Evolutionary conservation across 2,113 vertebrate genomes (phyloP), one percentile per base, ranked within the genome.

Genomic region (Cyprinodon tularosa): DNA sequence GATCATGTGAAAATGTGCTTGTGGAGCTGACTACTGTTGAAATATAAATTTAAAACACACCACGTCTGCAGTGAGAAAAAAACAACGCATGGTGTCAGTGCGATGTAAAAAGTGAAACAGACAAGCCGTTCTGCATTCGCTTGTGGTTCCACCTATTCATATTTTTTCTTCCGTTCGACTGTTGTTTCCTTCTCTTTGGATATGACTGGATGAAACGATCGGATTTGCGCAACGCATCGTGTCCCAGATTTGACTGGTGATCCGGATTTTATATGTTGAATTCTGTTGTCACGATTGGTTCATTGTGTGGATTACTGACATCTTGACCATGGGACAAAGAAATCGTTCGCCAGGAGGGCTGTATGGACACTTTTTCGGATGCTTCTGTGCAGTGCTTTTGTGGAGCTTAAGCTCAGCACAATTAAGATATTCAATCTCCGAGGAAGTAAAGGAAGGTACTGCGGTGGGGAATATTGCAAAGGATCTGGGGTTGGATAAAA

Each of bases 401-500:
- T 90, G 83, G 53, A 83, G 65, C 44, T 40, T 39, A 0, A 73
- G 81, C 0, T 83, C 69, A 2, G 93, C 91, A 7, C 92, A 94
- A 20, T 42, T 93, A 62, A 44, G 92, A 62, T 95, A 94, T 0
- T 89, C 94, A 0, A 66, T 94, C 50, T 75, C 62, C 0, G 92
- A 94, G 66, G 93, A 93, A 15, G 66, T 83, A 1, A 84, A 75
- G 12, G 84, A 86, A 74, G 92, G 92, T 17, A 86, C 89, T 12
- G 22, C 76, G 22, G 87, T 94, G 10, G 93, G 91, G 67, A 89
- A 91, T 42, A 75, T 92, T 1, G 92, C 91, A 2, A 92, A 92
- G 20, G 91, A 94, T 70, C 68, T 93, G 36, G 92, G 93, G 13
- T 53, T 94, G 20, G 90, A 93, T 75, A 68, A 71, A 64, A 87